Evolutionary conservation across 2,797 vertebrate species (phyloP).

Genomic region (Falco novaeseelandiae): DNA sequence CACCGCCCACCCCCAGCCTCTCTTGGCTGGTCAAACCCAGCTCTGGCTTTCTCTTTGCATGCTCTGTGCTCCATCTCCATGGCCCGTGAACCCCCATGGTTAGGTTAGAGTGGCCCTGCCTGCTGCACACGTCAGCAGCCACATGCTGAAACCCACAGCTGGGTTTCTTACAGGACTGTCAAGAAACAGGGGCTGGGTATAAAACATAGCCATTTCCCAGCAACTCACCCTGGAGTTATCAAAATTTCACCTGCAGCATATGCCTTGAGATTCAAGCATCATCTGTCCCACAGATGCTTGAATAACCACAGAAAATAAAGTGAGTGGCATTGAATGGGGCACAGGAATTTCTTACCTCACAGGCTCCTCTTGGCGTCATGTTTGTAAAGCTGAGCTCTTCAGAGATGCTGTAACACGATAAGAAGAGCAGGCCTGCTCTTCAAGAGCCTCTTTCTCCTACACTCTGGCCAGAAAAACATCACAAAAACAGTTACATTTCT

Average conservation of each 20-base stretch:
- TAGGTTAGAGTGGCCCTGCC: neutral
- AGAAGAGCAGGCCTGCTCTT: neutral
- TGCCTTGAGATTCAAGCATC: neutral
- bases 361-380: neutral
- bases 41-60: neutral
- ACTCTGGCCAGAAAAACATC: neutral
- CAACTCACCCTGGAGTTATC: neutral
- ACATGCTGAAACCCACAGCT: neutral
- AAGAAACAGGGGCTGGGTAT: neutral
- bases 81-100: rapidly evolving
- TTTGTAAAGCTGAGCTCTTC: neutral
- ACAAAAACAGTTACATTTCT: neutral
- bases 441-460: neutral
- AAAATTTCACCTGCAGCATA: neutral
- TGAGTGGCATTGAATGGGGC: rapidly evolving
- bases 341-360: neutral
- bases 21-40: neutral
- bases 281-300: neutral
- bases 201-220: neutral
- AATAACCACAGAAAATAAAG: neutral
- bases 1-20: rapidly evolving
- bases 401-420: neutral
- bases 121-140: neutral
- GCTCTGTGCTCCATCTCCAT: neutral
- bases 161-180: neutral